These are phyloP conservation scores for Styela clava DNA, from an alignment of 23 tunicate species.

Conservation along the genomic window DNA sequence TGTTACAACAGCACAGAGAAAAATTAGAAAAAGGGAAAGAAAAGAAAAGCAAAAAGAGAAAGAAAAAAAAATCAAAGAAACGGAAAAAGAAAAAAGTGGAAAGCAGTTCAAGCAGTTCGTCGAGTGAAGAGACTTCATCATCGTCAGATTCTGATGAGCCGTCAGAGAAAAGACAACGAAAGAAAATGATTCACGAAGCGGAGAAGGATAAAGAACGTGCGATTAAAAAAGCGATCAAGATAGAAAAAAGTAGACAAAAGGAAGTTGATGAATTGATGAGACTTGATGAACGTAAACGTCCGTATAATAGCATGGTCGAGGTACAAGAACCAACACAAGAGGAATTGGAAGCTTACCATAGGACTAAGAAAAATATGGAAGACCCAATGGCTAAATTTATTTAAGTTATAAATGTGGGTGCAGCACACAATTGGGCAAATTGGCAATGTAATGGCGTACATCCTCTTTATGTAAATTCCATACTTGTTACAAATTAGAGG, in stretches of 20 bases:
- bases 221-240: conserved; percentile 36
- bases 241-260: conserved; percentile 54
- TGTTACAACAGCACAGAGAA: conserved; percentile 45
- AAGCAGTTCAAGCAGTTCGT: not conserved
- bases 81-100: conserved; percentile 18
- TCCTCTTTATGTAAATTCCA: too few species aligned
- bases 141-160: conserved; percentile 64
- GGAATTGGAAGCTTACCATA: conserved; percentile 91
- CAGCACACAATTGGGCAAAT: too few species aligned
- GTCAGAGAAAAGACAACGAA: conserved; percentile 48
- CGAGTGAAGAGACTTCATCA: conserved; percentile 30
- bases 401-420: not conserved
- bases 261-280: conserved; percentile 44
- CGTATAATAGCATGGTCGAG: conserved; percentile 79
- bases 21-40: conserved; percentile 49
- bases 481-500: too few species aligned
- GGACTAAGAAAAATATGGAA: conserved; percentile 51
- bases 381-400: conserved; percentile 74
- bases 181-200: conserved; percentile 43
- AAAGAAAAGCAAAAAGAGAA: conserved; percentile 41
- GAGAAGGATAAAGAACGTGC: conserved; percentile 51
- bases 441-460: too few species aligned
- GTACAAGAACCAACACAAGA: conserved; percentile 76
- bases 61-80: conserved; percentile 41
- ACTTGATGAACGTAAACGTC: conserved; percentile 83